These are phyloP conservation scores for Rhadinocentrus ornatus DNA, from an alignment of 2,797 vertebrate species.

Conservation along the genomic window DNA sequence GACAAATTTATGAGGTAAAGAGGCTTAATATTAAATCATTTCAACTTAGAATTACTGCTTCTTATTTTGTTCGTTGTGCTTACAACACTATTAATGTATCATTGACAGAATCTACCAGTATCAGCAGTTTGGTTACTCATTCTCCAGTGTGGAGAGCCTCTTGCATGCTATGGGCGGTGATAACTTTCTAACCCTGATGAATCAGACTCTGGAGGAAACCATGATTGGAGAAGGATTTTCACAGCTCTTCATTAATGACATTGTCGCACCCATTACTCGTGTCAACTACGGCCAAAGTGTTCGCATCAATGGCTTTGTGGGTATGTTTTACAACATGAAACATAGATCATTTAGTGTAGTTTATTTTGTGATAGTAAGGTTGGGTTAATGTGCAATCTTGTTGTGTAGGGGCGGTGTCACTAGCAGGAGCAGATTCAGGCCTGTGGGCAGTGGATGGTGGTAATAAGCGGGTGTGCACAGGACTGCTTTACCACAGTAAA, in stretches of 20 bases:
- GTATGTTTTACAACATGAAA: constrained; percentile 72
- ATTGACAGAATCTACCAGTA: constrained; percentile 92
- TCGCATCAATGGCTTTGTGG: constrained; percentile 87
- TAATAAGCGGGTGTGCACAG: constrained; percentile 89
- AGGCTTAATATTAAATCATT: not conserved
- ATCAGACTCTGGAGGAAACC: constrained; percentile 89
- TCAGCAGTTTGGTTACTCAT: constrained; percentile 92
- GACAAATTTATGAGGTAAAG: constrained; percentile 97
- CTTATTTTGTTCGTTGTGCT: not conserved
- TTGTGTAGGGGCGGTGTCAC: constrained; percentile 86
- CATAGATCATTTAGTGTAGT: not conserved
- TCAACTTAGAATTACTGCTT: not conserved
- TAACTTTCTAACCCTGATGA: constrained; percentile 82
- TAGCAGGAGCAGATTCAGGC: constrained; percentile 83
- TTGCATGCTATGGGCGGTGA: constrained; percentile 90
- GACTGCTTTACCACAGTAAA: constrained; percentile 89
- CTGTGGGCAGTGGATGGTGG: constrained; percentile 94
- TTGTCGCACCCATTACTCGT: constrained; percentile 86
- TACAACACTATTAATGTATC: not conserved
- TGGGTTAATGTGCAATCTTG: not conserved
- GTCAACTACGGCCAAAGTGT: constrained; percentile 89
- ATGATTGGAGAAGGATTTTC: constrained; percentile 91
- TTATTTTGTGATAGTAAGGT: not conserved
- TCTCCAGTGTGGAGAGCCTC: constrained; percentile 89
- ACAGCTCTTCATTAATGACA: constrained; percentile 88